These are phyloP conservation scores for Rhynchotus rufescens DNA, from an alignment of 2,797 vertebrate genomes.

Conservation along the genomic window DNA sequence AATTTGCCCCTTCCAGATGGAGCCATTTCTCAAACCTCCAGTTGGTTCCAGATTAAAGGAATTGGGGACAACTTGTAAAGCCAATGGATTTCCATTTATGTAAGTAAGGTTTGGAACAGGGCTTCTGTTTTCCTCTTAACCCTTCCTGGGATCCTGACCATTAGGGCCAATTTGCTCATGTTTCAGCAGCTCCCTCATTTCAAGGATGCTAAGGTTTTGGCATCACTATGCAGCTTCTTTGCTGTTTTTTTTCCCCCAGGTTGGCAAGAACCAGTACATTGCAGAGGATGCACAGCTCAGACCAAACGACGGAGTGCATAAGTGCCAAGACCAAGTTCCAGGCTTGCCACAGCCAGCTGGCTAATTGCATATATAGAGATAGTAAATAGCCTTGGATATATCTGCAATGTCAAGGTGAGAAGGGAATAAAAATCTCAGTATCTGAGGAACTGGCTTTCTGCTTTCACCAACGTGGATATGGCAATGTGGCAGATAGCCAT, in stretches of 20 bases:
- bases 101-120: neutral
- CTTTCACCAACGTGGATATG: accelerated
- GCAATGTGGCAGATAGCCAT: neutral
- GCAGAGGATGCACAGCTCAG: neutral
- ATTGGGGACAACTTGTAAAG: neutral
- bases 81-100: neutral
- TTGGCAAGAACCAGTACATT: neutral
- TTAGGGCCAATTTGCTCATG: neutral
- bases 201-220: neutral
- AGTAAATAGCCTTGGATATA: neutral
- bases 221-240: neutral
- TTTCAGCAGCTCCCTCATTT: neutral
- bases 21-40: neutral
- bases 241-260: neutral
- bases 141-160: neutral
- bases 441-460: neutral
- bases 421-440: accelerated
- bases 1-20: neutral
- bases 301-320: neutral
- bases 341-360: neutral
- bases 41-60: neutral
- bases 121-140: neutral
- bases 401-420: neutral
- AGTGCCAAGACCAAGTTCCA: neutral
- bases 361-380: neutral